Conservation (phyloP, 2,888 invertebrate species). For the Agrochola litura region DNA sequence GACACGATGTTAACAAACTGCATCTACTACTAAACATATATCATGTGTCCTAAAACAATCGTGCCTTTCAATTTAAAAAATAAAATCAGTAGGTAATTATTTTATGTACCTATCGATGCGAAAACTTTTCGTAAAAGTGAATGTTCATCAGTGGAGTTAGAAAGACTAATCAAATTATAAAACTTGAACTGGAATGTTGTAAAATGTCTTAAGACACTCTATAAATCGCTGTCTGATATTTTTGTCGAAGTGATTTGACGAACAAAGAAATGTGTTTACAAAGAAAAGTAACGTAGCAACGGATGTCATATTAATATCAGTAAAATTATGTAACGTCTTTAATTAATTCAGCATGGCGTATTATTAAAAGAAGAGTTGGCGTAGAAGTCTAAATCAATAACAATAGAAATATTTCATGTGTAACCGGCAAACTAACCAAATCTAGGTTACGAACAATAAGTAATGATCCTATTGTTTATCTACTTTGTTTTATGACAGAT, state of each 20-base stretch:
- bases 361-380: conserved; percentile 40
- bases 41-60: conserved; percentile 71
- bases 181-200: conserved; percentile 53
- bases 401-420: conserved; percentile 28
- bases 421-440: conserved; percentile 41
- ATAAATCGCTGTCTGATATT: conserved; percentile 54
- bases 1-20: conserved; percentile 72
- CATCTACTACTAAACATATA: conserved; percentile 67
- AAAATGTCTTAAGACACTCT: conserved; percentile 27
- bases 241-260: conserved; percentile 70
- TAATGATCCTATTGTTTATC: conserved; percentile 43
- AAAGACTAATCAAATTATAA: conserved; percentile 62
- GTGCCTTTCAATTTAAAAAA: conserved; percentile 80
- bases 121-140: conserved; percentile 66
- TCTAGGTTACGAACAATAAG: conserved; percentile 33
- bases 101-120: conserved; percentile 54
- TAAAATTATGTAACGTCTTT: conserved; percentile 73
- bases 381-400: conserved; percentile 15
- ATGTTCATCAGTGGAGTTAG: conserved; percentile 64
- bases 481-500: conserved; percentile 37
- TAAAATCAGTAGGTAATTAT: conserved; percentile 61
- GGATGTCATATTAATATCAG: conserved; percentile 72
- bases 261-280: conserved; percentile 85
- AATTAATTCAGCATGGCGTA: conserved; percentile 58
- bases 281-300: conserved; percentile 87